These are phyloP conservation scores for Microctenopoma steveboyesi DNA, from an alignment of 2,797 vertebrate species.

Conservation along the genomic window DNA sequence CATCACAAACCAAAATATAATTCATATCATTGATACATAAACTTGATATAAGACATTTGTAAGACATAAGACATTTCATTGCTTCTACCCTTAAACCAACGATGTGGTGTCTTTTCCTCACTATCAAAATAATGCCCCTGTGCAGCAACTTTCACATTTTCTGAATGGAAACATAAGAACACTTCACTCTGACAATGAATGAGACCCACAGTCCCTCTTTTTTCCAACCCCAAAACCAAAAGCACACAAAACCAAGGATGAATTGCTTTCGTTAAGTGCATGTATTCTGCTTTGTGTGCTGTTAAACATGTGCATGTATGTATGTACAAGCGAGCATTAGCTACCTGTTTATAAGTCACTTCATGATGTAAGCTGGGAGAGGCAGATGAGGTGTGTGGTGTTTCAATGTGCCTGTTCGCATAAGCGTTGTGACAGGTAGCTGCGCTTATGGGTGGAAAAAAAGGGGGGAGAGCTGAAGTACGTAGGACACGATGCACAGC, in stretches of 20 bases:
- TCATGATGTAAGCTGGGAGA: slow-evolving; percentile 65
- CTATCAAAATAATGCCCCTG: slow-evolving; percentile 81
- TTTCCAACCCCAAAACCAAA: slow-evolving; percentile 47
- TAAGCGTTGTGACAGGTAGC: slow-evolving; percentile 36
- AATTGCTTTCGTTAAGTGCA: slow-evolving; percentile 69
- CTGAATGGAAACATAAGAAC: slow-evolving; percentile 73
- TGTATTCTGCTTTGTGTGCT: slow-evolving; percentile 40
- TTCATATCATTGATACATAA: slow-evolving; percentile 59
- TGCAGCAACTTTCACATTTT: slow-evolving; percentile 81
- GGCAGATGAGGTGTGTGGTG: slow-evolving; percentile 74
- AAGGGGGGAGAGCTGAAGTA: slow-evolving; percentile 39
- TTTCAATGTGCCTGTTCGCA: slow-evolving; percentile 33
- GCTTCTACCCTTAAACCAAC: slow-evolving; percentile 76
- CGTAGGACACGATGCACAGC: slow-evolving; percentile 60
- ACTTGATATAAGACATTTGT: slow-evolving; percentile 51
- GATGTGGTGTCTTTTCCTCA: slow-evolving; percentile 68
- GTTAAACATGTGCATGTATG: slow-evolving; percentile 19
- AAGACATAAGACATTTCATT: slow-evolving; percentile 61
- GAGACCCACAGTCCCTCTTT: slow-evolving; percentile 47
- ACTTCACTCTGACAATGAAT: slow-evolving; percentile 70
- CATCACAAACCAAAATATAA: slow-evolving; percentile 61
- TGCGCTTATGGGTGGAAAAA: background rate
- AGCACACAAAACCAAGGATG: slow-evolving; percentile 41
- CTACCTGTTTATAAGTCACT: slow-evolving; percentile 58
- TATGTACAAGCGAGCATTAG: slow-evolving; percentile 50